Conservation (phyloP, 2,888 invertebrate genomes). For the Chymomyza fuscimana region DNA sequence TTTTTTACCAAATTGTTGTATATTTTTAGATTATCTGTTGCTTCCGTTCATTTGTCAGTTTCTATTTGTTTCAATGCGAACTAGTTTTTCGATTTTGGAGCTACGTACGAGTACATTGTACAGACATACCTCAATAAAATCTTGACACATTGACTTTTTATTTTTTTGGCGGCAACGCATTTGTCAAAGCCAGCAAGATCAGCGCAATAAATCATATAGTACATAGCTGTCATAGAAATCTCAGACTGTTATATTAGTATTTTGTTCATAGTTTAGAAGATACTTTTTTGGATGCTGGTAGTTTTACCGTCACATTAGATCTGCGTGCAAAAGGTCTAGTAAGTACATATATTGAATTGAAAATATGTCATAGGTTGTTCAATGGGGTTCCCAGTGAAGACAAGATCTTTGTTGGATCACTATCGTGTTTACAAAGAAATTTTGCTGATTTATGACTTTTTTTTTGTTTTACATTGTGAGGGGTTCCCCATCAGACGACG, state of each 20-base stretch:
- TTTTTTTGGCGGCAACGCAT: not conserved
- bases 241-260: not conserved
- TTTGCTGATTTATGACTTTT: too few species aligned
- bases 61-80: not conserved
- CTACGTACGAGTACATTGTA: not conserved
- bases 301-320: not conserved
- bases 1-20: too few species aligned
- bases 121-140: not conserved
- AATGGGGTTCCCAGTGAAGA: too few species aligned
- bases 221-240: not conserved
- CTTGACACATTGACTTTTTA: not conserved
- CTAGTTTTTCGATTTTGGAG: not conserved
- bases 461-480: too few species aligned
- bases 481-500: too few species aligned
- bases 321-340: not conserved
- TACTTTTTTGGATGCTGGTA: not conserved
- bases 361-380: too few species aligned
- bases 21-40: not conserved
- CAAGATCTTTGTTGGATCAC: too few species aligned
- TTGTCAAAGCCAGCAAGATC: not conserved
- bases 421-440: too few species aligned
- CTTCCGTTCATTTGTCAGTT: not conserved
- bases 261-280: not conserved
- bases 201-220: not conserved
- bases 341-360: too few species aligned